Evolutionary conservation across 2,888 invertebrate genomes (phyloP).

Genomic region (Phlogophora meticulosa): DNA sequence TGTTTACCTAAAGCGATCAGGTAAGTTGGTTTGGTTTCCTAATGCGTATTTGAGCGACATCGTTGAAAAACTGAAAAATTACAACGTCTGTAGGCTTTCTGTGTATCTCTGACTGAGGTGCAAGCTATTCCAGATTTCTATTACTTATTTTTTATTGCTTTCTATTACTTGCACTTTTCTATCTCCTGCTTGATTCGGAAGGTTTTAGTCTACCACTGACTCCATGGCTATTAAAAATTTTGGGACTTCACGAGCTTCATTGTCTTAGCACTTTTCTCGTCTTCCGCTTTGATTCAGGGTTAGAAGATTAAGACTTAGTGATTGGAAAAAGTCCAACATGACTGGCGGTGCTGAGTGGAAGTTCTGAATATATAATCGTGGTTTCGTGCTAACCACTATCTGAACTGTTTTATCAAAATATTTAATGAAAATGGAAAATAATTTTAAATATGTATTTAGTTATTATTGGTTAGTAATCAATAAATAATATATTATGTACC

Average conservation of each 20-base stretch:
- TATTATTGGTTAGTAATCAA: slow-evolving; percentile 9
- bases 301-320: background rate
- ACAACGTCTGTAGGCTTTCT: background rate
- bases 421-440: slow-evolving; percentile 45
- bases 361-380: slow-evolving; percentile 45
- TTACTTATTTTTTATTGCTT: too few relatives aligned
- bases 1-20: background rate
- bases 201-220: background rate
- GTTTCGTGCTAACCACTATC: slow-evolving; percentile 34
- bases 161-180: too few relatives aligned
- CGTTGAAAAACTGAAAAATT: background rate
- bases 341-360: background rate
- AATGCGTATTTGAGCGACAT: background rate
- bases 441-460: slow-evolving; percentile 6
- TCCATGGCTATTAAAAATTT: background rate
- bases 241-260: background rate
- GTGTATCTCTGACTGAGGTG: background rate
- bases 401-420: slow-evolving; percentile 47
- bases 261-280: background rate
- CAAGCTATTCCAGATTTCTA: too few relatives aligned
- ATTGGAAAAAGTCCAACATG: background rate
- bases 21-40: background rate
- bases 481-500: background rate
- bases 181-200: background rate
- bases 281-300: background rate